These are phyloP conservation scores for Isaurus tuberculatus DNA, from an alignment of 92 coral and sea anemone species.

Conservation along the genomic window DNA sequence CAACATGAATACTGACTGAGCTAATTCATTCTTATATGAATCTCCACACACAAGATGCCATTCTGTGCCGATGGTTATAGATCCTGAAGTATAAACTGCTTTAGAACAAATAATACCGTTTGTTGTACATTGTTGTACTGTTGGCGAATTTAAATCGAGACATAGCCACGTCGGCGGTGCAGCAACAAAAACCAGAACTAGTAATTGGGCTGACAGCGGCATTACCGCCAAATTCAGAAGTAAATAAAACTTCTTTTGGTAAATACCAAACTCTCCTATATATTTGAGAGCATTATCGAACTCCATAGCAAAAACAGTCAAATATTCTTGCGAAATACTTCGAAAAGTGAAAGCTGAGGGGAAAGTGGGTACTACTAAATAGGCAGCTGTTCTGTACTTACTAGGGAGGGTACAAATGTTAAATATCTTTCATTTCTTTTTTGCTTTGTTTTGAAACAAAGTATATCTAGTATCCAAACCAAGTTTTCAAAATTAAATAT, in stretches of 20 bases:
- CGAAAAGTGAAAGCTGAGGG: background rate
- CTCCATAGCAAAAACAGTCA: constrained; percentile 62
- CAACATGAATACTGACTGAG: constrained; percentile 84
- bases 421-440: background rate
- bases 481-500: background rate
- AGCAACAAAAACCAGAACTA: constrained; percentile 79
- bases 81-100: constrained; percentile 71
- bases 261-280: constrained; percentile 89
- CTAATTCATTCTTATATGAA: constrained; percentile 82
- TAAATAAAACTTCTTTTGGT: constrained; percentile 69
- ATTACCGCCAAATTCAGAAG: constrained; percentile 69
- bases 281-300: constrained; percentile 69
- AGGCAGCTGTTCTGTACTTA: background rate
- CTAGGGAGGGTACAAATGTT: background rate
- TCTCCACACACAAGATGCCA: constrained; percentile 87
- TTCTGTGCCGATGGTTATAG: constrained; percentile 85
- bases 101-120: constrained; percentile 67
- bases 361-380: constrained; percentile 31
- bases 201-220: constrained; percentile 69
- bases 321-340: background rate
- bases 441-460: background rate
- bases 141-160: constrained; percentile 42
- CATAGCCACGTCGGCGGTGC: constrained; percentile 92
- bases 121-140: constrained; percentile 36
- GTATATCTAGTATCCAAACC: background rate